phyloP scores from a whole-genome alignment of 2,888 invertebrate genomes.

The Polia nebulosa region DNA sequence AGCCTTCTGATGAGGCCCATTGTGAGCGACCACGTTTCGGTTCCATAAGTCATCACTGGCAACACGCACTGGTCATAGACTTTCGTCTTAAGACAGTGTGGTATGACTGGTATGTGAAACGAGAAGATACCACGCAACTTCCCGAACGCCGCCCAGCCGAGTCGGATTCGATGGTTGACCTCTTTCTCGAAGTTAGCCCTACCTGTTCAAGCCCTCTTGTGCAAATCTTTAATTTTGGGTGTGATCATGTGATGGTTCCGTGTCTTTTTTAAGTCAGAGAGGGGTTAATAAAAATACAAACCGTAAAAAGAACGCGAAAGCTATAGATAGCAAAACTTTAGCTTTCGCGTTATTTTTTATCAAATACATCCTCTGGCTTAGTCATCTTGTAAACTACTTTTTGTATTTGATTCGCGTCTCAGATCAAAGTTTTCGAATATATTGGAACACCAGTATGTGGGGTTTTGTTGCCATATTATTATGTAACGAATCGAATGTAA shows the following conservation, averaged over 20 bases:
- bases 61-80: no score
- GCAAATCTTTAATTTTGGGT: background rate
- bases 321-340: no score
- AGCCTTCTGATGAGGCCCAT: no score
- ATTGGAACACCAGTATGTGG: background rate
- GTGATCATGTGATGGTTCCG: background rate
- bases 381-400: conserved; percentile 23
- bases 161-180: no score
- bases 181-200: no score
- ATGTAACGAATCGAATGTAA: conserved; percentile 33
- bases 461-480: conserved; percentile 14
- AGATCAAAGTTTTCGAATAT: conserved; percentile 6
- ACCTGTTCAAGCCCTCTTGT: background rate
- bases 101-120: no score
- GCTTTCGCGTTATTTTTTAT: conserved; percentile 2
- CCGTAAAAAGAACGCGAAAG: no score
- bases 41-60: no score
- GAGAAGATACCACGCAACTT: no score
- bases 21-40: no score
- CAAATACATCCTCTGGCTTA: background rate
- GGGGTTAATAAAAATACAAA: background rate
- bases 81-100: no score
- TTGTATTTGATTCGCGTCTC: conserved; percentile 9
- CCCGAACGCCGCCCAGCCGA: no score
- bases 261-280: background rate